phyloP scores from a whole-genome alignment of 2,888 invertebrate genomes.

The Drosophila anomelani region DNA sequence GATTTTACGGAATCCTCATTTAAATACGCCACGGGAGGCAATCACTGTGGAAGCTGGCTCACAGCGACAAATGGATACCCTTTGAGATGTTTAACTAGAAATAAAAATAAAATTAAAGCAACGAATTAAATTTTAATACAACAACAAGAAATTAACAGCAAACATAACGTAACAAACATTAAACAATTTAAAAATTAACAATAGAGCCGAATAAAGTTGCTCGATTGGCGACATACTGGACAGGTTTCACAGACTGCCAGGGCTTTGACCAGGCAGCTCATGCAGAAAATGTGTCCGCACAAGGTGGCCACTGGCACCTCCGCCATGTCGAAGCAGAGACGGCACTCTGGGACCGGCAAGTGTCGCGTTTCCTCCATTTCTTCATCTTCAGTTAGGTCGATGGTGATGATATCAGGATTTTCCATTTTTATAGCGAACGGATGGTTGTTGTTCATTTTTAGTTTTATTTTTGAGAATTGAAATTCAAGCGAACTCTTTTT shows the following conservation, averaged over 20 bases:
- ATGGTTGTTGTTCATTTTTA: neutral
- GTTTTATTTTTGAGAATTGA: too few species aligned
- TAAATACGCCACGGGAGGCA: constrained; percentile 64
- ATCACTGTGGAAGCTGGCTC: constrained; percentile 6
- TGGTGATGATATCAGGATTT: too few species aligned
- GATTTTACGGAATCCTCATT: constrained; percentile 69
- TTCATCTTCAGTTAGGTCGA: constrained; percentile 2
- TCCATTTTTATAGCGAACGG: neutral
- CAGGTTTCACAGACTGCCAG: neutral
- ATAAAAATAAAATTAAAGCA: neutral
- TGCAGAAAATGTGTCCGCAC: constrained; percentile 3
- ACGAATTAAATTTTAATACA: neutral
- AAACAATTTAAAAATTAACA: neutral
- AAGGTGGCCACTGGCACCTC: neutral
- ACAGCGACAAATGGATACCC: constrained; percentile 43
- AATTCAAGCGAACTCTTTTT: neutral
- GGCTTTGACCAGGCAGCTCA: neutral
- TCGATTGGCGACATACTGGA: neutral
- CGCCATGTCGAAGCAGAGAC: neutral
- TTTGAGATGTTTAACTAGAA: neutral
- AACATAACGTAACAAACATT: neutral
- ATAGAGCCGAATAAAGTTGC: neutral
- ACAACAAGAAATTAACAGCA: neutral
- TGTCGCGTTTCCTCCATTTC: rapidly evolving
- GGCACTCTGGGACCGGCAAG: rapidly evolving